Base-by-base conservation (phyloP, 2,888 invertebrate genomes). In the Encarsia formosa region DNA sequence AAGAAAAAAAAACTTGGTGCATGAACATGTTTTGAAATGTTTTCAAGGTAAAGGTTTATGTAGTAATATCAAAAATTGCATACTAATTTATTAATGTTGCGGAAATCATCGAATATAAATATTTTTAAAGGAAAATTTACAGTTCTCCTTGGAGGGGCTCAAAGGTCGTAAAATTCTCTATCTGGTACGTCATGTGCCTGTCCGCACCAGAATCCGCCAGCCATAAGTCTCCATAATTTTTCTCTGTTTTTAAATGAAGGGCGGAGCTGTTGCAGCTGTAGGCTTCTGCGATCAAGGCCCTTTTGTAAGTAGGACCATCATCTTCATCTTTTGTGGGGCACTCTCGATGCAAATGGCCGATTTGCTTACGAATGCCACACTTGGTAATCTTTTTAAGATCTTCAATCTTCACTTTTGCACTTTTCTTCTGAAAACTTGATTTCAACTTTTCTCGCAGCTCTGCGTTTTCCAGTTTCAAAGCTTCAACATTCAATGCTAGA, bases 121-220 rank as follows among this genome's bases (percentile, higher is more conserved):
- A n/a, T n/a, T n/a, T n/a, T n/a, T n/a, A n/a, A n/a, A n/a, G n/a
- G n/a, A n/a, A n/a, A n/a, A n/a, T n/a, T n/a, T 19, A 32, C 3
- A 20, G 8, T 15, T 20, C 15, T 11, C 31, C 32, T 18, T 29
- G 23, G 2, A 38, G 8, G 2, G 55, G 49, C n/a, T 45, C 26
- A 13, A 42, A n/a, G 4, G 31, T 26, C n/a, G 42, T 20, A n/a
- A 31, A 42, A 18, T 16, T 59, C 4, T 60, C 59, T 3, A 49
- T 26, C 38, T 55, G 52, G 31, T 40, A 55, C 5, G 58, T 55
- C 2, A 62, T 57, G 15, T 63, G 61, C 16, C 37, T 37, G 1
- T 57, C 59, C 5, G 57, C 60, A 8, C 60, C 60, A 32, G 59
- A 59, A 41, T 61, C 59, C 39, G 54, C 50, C 13, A 61, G 22